Evolutionary conservation across 2,797 vertebrate genomes (phyloP).

Genomic region (Ceryle rudis): DNA sequence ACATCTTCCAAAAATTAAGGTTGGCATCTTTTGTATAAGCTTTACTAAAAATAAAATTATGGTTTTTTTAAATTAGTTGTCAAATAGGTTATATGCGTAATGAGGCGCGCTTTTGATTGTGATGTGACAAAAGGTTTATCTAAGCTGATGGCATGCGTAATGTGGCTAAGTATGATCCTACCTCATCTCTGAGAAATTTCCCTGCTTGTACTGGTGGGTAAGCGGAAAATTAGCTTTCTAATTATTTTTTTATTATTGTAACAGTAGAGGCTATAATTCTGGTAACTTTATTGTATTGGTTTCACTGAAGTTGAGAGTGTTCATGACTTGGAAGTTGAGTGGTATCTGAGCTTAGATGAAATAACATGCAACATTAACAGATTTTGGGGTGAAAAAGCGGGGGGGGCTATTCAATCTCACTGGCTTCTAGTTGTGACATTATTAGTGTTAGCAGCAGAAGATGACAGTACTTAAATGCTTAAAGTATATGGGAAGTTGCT

Average conservation of each 20-base stretch:
- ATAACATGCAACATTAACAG: not conserved
- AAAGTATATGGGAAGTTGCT: not conserved
- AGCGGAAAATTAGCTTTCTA: not conserved
- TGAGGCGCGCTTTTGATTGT: not conserved
- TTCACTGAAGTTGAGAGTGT: not conserved
- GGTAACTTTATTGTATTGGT: not conserved
- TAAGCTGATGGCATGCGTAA: not conserved
- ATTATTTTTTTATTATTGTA: not conserved
- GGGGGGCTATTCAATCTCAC: not conserved
- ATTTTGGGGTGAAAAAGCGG: not conserved
- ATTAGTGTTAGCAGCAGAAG: not conserved
- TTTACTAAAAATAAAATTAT: not conserved
- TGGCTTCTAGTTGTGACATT: not conserved
- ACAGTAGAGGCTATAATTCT: not conserved
- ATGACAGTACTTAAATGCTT: not conserved
- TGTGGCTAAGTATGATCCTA: not conserved
- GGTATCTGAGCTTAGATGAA: not conserved
- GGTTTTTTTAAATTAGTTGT: not conserved
- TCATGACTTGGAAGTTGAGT: not conserved
- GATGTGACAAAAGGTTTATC: not conserved
- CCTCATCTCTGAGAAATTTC: not conserved
- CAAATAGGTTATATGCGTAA: not conserved
- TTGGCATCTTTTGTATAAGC: not conserved
- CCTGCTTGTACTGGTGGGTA: not conserved
- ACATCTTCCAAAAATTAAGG: not conserved